A percentile compares a stretch with the other conserved stretches of the same genome.
These are phyloP conservation scores for Morpho deidamia DNA, from an alignment of 2,888 invertebrate genomes.

Conservation along the genomic window DNA sequence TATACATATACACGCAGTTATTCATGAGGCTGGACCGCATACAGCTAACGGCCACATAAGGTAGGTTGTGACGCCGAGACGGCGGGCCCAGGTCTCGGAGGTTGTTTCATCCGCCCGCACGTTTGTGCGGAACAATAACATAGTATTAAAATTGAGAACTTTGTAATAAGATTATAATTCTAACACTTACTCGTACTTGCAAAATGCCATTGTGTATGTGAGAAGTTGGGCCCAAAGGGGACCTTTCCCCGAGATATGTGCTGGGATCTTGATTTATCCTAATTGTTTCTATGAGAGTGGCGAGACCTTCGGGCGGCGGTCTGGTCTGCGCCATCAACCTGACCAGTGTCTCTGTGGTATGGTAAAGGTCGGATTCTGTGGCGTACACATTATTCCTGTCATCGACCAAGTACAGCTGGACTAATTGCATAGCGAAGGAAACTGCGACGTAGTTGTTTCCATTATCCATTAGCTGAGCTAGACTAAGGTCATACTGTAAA, in stretches of 20 bases:
- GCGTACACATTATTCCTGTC: slow-evolving; percentile 87
- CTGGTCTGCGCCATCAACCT: slow-evolving; percentile 86
- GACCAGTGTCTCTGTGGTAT: slow-evolving; percentile 90
- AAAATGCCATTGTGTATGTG: slow-evolving; percentile 96
- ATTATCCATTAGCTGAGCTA: slow-evolving; percentile 92
- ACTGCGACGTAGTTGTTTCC: slow-evolving; percentile 90
- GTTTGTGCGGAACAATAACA: no score
- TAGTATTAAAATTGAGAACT: no score
- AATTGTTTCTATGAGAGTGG: slow-evolving; percentile 88
- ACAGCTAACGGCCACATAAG: no score
- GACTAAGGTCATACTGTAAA: slow-evolving; percentile 84
- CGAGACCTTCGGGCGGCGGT: slow-evolving; percentile 90
- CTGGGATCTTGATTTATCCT: slow-evolving; percentile 85
- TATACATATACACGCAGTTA: no score
- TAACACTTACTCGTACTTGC: slow-evolving; percentile 83
- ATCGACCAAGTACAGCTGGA: slow-evolving; percentile 91
- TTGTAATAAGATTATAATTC: no score
- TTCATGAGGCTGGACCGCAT: no score
- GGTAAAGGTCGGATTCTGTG: slow-evolving; percentile 90
- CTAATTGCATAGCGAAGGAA: slow-evolving; percentile 93
- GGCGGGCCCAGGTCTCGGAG: no score
- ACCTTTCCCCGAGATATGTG: slow-evolving; percentile 86
- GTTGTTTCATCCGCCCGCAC: no score
- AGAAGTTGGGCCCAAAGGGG: slow-evolving; percentile 88
- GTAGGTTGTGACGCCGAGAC: no score